phyloP scores from a whole-genome alignment of 2,888 invertebrate species.

The Xestia rhomboidea region DNA sequence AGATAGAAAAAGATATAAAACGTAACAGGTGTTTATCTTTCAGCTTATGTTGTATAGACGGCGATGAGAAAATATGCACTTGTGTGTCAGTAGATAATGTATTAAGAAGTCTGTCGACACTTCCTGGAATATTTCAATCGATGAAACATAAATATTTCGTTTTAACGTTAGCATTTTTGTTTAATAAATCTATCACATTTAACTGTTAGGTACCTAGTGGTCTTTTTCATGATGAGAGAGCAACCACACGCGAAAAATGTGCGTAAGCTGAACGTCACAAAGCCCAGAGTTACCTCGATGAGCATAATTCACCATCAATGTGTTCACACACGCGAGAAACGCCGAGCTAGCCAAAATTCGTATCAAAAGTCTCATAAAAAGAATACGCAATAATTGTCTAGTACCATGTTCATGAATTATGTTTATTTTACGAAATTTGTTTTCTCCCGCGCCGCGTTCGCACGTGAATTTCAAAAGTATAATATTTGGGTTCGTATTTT shows the following conservation, averaged over 20 bases:
- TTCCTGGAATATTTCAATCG: slow-evolving; percentile 25
- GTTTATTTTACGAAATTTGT: slow-evolving; percentile 62
- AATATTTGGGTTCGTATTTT: slow-evolving; percentile 70
- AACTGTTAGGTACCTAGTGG: neutral
- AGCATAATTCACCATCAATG: slow-evolving; percentile 2
- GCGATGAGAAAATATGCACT: slow-evolving; percentile 44
- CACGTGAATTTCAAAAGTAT: slow-evolving; percentile 59
- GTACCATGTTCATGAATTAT: slow-evolving; percentile 59
- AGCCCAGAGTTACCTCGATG: neutral
- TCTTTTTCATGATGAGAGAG: neutral
- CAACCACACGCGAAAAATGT: neutral
- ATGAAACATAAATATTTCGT: slow-evolving; percentile 26
- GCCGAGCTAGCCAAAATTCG: slow-evolving; percentile 12
- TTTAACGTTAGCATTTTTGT: slow-evolving; percentile 1
- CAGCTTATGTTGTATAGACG: slow-evolving; percentile 30
- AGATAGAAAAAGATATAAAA: slow-evolving; percentile 46
- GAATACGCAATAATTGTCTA: slow-evolving; percentile 62
- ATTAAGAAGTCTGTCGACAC: slow-evolving; percentile 31
- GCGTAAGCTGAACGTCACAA: neutral
- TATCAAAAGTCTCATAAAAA: slow-evolving; percentile 50
- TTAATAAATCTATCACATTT: slow-evolving; percentile 23
- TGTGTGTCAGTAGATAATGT: slow-evolving; percentile 32
- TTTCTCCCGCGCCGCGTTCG: slow-evolving; percentile 50
- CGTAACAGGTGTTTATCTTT: slow-evolving; percentile 55
- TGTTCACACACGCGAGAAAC: slow-evolving; percentile 15